Percentiles rank a stretch among this genome's conserved stretches.
These are phyloP conservation scores for Vanacampus margaritifer DNA, from an alignment of 2,113 vertebrate species.

Conservation along the genomic window DNA sequence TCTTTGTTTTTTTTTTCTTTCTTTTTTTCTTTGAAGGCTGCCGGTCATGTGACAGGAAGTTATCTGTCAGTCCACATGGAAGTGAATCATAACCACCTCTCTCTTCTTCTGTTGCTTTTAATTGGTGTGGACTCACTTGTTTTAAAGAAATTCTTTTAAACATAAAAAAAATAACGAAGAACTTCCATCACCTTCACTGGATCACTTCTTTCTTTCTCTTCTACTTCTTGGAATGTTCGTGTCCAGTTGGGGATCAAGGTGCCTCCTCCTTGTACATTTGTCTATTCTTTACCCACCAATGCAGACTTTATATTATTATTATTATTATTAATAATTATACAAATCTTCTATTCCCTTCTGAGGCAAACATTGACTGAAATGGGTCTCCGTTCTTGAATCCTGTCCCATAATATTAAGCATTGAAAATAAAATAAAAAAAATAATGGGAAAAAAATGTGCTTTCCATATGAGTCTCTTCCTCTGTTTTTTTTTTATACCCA, in stretches of 20 bases:
- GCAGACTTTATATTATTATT: constrained; percentile 77
- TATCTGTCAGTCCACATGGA: constrained; percentile 64
- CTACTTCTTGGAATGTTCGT: constrained; percentile 84
- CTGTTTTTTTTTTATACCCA: neutral
- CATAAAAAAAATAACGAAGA: constrained; percentile 60
- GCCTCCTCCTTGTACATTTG: constrained; percentile 89
- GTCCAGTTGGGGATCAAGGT: constrained; percentile 83
- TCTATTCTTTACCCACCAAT: constrained; percentile 81
- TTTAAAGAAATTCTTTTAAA: constrained; percentile 87
- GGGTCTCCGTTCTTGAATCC: constrained; percentile 85
- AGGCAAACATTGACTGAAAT: constrained; percentile 85
- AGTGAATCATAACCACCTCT: constrained; percentile 36
- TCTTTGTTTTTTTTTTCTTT: constrained; percentile 28
- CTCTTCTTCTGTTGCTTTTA: constrained; percentile 59
- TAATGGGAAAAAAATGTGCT: constrained; percentile 80
- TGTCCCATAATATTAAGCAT: constrained; percentile 92
- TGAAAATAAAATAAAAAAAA: constrained; percentile 83
- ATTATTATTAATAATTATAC: constrained; percentile 62
- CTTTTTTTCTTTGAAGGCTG: constrained; percentile 39
- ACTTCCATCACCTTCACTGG: constrained; percentile 68
- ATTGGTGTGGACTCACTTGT: constrained; percentile 84
- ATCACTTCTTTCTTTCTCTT: constrained; percentile 50
- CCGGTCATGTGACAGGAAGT: constrained; percentile 58
- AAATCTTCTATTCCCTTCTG: constrained; percentile 77
- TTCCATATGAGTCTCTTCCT: constrained; percentile 66